A percentile compares a stretch with the other conserved stretches of the same genome.
Conservation (phyloP, 1,140 invertebrate genomes). For the Melipona quadrifasciata region DNA sequence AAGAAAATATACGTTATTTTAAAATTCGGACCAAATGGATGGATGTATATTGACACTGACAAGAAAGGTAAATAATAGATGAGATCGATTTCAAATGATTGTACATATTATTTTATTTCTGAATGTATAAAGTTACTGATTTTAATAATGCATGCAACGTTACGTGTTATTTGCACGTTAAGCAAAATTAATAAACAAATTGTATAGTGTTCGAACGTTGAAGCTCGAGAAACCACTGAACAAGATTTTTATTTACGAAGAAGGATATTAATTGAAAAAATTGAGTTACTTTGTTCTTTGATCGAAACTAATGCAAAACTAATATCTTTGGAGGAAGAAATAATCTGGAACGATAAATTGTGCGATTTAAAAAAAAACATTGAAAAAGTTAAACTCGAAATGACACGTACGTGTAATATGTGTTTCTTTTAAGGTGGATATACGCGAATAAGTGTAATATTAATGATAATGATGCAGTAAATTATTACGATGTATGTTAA, state of each 20-base stretch:
- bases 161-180: too few relatives aligned
- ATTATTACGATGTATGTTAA: too few relatives aligned
- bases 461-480: too few relatives aligned
- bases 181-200: background rate
- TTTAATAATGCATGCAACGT: background rate
- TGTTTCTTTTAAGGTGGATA: too few relatives aligned
- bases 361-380: background rate
- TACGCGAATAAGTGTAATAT: too few relatives aligned
- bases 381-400: background rate
- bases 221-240: too few relatives aligned
- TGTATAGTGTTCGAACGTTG: background rate
- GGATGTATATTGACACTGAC: background rate
- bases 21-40: background rate
- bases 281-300: background rate
- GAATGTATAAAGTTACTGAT: background rate
- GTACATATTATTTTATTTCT: background rate
- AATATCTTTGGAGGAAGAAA: too few relatives aligned
- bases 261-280: background rate
- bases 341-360: background rate
- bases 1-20: background rate
- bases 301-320: background rate
- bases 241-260: background rate
- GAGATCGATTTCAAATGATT: background rate
- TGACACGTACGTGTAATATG: background rate
- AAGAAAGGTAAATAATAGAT: background rate